Evolutionary conservation across 2,113 vertebrate species (phyloP), one percentile per base, ranked within the genome.

Genomic region (Eptesicus fuscus): DNA sequence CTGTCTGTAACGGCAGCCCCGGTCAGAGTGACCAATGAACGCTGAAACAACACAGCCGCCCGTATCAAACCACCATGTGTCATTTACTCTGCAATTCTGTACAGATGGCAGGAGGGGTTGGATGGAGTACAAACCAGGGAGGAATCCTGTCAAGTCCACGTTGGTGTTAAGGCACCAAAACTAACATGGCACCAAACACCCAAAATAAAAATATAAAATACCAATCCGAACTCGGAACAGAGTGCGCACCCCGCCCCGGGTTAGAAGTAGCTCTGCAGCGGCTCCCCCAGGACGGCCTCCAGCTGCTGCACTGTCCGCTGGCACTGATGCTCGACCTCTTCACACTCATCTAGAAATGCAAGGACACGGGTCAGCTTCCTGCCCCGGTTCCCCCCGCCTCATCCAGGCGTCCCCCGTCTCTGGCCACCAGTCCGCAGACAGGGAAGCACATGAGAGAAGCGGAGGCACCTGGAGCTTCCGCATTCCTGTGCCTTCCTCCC

Each of bases 231-330:
- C 88, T 85, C 84, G 67, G 20, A 59, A 40, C 37, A 63, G 63
- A 89, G 90, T 17, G 11, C 3, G 61, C 67, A 69, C 77, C 16
- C 77, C 18, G 8, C 11, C 49, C 25, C 4, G 3, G 4, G 44
- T 56, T 18, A 99, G 97, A 99, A 99, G 98, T 99, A 99, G 98
- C 98, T 99, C 98, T 99, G 99, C 42, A 99, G 99, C 0, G 99
- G 98, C 96, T 99, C 99, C 95, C 99, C 99, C 96, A 99, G 97
- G 77, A 99, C 98, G 20, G 98, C 98, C 98, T 99, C 99, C 97
- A 99, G 98, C 83, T 99, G 99, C 85, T 99, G 99, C 90, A 99
- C 98, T 1, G 99, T 99, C 96, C 99, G 99, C 97, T 99, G 99
- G 70, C 99, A 99, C 93, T 99, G 99, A 67, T 98, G 99, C 96